phyloP scores from a whole-genome alignment of 2,113 vertebrate species.

The Sceloporus undulatus region DNA sequence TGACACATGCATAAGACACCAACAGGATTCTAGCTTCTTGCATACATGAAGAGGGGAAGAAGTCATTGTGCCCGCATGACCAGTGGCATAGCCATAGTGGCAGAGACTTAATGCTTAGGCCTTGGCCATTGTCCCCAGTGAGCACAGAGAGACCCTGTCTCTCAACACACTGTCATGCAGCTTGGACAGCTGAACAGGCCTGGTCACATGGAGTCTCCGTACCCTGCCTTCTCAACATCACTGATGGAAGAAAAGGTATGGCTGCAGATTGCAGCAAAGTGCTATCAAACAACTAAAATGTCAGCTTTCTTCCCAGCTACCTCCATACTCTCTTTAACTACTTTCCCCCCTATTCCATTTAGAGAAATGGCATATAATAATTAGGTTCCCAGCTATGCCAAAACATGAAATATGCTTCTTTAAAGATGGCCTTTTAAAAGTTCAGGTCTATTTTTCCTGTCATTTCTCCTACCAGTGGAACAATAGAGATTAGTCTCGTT shows the following conservation, averaged over 20 bases:
- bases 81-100: no score
- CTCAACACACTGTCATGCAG: not conserved
- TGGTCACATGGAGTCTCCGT: not conserved
- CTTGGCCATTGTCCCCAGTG: no score
- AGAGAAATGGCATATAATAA: slow-evolving; percentile 59
- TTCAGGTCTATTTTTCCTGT: not conserved
- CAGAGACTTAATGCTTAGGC: no score
- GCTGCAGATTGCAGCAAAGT: not conserved
- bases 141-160: no score
- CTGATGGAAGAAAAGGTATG: not conserved
- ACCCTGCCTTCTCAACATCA: not conserved
- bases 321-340: slow-evolving; percentile 29
- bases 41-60: no score
- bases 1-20: no score
- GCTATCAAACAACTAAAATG: not conserved
- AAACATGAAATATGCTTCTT: slow-evolving; percentile 64
- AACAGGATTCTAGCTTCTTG: no score
- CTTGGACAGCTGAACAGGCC: not conserved
- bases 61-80: no score
- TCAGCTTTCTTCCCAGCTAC: not conserved
- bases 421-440: slow-evolving; percentile 63
- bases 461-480: not conserved
- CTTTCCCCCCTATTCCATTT: slow-evolving; percentile 60
- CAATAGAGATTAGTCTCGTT: slow-evolving; percentile 46
- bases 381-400: slow-evolving; percentile 57